Base-by-base conservation (phyloP, 2,797 vertebrate genomes). In the Thamnophis elegans region DNA sequence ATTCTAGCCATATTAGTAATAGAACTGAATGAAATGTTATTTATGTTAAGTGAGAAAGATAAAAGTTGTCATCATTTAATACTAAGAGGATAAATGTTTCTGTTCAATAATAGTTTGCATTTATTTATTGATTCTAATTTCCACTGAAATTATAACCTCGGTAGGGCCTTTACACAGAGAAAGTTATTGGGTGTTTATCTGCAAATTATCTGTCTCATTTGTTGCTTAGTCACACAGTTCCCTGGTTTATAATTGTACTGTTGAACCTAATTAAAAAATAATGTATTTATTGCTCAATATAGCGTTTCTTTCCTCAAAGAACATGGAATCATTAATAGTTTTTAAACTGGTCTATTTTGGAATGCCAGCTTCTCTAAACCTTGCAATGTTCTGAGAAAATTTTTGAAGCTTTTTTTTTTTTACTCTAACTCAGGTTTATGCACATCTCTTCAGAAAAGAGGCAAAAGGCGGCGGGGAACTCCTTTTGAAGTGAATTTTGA, bases 401-500 rank as follows among this genome's bases (percentile, higher is more conserved):
- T 91, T 95, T 93, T 20, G 42, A 92, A 36, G 28, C 90, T 58
- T 92, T 93, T 87, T 94, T 94, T 95, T 88, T 88, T 59, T 87
- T 54, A 51, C n/a, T 1, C 86, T 65, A 42, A 91, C 78, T 88
- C 86, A 94, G 89, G 89, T 28, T 59, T 92, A 42, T 91, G 47
- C 90, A 60, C 42, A 58, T 28, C 65, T 88, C 13, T 53, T 94
- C 90, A 90, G 89, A 94, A 88, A 4, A 25, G 8, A 91, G 85
- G 92, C 82, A 85, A 25, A 25, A 42, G 16, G 58, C 92, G 73
- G 0, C 12, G 5, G 91, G 85, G 94, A 94, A 91, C 93, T 96
- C 97, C 96, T 42, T 42, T 42, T 42, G 42, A 42, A 96, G 2
- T 97, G 96, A 97, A 87, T 96, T 93, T 95, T 95, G 93, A 97